Evolutionary conservation across 2,113 vertebrate species (phyloP).

Genomic region (Myrmophylax atrothorax): DNA sequence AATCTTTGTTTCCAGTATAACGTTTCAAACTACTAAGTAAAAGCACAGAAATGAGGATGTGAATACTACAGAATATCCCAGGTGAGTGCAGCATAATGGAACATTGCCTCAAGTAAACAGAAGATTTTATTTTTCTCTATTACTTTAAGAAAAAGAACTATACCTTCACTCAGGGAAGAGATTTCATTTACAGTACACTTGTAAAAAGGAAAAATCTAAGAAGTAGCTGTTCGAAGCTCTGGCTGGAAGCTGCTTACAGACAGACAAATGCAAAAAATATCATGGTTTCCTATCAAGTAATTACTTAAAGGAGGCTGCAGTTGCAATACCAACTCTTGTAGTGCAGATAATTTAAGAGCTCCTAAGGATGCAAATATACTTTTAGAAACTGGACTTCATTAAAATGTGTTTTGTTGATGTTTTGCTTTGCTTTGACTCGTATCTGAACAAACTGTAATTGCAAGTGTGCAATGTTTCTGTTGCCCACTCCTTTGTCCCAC

Average conservation of each 20-base stretch:
- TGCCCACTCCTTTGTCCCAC: background rate
- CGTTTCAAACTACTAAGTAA: background rate
- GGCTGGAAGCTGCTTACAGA: background rate
- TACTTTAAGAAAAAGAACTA: background rate
- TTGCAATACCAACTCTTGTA: background rate
- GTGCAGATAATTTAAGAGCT: background rate
- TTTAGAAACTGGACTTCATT: background rate
- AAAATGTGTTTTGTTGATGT: background rate
- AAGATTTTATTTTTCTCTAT: background rate
- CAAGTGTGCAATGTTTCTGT: background rate
- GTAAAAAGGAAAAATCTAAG: background rate
- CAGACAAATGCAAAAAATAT: background rate
- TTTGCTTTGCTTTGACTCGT: background rate
- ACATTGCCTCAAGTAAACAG: background rate
- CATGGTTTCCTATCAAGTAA: background rate
- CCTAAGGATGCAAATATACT: background rate
- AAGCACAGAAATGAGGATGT: background rate
- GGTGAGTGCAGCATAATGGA: background rate
- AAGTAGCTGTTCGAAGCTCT: background rate
- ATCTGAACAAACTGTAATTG: background rate
- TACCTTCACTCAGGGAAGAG: background rate
- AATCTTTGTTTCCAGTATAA: background rate
- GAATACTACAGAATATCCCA: background rate
- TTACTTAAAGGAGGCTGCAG: background rate
- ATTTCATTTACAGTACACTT: background rate